Conservation (phyloP, 2,113 vertebrate genomes). For the Myrmophylax atrothorax region DNA sequence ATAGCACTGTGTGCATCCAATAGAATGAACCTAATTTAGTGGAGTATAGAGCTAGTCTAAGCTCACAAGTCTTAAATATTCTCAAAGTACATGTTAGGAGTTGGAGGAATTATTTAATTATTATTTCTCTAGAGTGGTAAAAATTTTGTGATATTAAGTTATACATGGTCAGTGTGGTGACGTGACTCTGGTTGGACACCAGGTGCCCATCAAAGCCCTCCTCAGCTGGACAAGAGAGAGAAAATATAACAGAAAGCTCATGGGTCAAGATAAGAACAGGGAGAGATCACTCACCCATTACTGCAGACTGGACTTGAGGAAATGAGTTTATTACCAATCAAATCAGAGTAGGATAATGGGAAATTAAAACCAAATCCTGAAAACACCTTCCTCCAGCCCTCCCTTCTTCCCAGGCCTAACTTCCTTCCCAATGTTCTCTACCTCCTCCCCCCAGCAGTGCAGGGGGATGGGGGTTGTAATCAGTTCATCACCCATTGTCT, state of each 20-base stretch:
- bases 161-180: neutral
- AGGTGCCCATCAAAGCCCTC: neutral
- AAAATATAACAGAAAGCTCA: neutral
- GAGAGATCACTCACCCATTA: neutral
- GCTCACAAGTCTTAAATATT: neutral
- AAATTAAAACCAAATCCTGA: neutral
- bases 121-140: neutral
- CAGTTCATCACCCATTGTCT: neutral
- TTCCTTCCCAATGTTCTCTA: neutral
- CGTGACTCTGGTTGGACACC: neutral
- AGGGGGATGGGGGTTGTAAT: neutral
- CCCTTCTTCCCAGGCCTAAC: neutral
- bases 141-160: neutral
- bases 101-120: neutral
- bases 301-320: neutral
- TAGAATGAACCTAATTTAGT: neutral
- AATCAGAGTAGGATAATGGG: neutral
- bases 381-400: neutral
- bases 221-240: neutral
- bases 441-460: neutral
- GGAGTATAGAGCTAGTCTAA: neutral
- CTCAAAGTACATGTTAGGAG: neutral
- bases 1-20: neutral
- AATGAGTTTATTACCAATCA: neutral
- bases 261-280: neutral